Conservation (phyloP, 2,113 vertebrate species). For the Saguinus midas region DNA sequence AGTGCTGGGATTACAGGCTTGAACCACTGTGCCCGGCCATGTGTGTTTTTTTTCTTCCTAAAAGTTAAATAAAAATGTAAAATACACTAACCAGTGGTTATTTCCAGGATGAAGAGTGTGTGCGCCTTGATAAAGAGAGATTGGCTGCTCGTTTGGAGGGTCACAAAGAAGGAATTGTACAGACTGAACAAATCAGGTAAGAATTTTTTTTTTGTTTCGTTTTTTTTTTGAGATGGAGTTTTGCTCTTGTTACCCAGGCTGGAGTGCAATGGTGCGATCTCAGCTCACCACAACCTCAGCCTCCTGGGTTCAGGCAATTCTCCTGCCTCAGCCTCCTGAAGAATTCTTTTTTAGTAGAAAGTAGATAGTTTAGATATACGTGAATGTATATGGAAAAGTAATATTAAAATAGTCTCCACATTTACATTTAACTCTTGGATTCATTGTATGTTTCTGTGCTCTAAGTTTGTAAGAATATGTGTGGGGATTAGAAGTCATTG, state of each 20-base stretch:
- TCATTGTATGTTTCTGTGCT: background rate
- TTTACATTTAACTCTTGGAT: background rate
- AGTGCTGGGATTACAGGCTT: too few relatives aligned
- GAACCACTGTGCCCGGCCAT: too few relatives aligned
- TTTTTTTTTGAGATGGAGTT: too few relatives aligned
- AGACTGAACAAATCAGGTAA: slow-evolving; percentile 98
- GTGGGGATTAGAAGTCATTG: background rate
- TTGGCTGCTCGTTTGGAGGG: slow-evolving; percentile 98
- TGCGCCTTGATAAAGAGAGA: slow-evolving; percentile 98
- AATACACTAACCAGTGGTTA: background rate
- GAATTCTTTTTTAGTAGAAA: background rate
- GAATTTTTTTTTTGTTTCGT: background rate
- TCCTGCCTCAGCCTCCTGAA: too few relatives aligned
- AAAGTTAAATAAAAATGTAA: background rate
- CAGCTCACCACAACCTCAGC: too few relatives aligned
- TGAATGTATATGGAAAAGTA: background rate
- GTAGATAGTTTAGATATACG: background rate
- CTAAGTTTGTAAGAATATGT: background rate
- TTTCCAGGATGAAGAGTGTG: slow-evolving; percentile 96
- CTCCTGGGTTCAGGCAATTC: too few relatives aligned
- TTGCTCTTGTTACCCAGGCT: too few relatives aligned
- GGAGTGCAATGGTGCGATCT: too few relatives aligned
- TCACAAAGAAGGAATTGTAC: slow-evolving; percentile 98
- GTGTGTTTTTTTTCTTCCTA: background rate
- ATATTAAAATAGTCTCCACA: background rate